Conservation (phyloP, 1,140 invertebrate genomes). For the Gyrodactylus salaris region DNA sequence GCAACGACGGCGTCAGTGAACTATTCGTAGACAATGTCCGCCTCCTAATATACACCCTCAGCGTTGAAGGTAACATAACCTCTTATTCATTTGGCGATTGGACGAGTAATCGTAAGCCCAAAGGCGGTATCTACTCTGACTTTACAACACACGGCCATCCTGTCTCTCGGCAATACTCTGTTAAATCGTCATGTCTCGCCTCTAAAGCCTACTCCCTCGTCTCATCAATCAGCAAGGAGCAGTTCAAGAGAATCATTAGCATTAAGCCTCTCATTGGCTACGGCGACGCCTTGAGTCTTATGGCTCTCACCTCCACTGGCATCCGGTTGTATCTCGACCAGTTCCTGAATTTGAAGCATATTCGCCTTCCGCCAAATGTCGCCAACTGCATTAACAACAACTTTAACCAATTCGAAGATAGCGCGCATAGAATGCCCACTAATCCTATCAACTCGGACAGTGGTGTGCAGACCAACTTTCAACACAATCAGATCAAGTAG, state of each 20-base stretch:
- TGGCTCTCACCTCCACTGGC: background rate
- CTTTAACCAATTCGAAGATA: background rate
- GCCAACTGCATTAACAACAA: background rate
- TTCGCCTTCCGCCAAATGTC: background rate
- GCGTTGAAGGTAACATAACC: background rate
- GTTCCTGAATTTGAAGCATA: background rate
- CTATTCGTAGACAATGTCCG: background rate
- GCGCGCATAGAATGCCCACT: no score
- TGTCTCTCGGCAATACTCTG: background rate
- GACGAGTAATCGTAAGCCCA: background rate
- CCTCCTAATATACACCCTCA: background rate
- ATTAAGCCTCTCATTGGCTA: background rate
- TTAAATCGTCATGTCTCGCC: background rate
- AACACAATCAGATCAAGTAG: background rate
- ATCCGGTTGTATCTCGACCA: background rate
- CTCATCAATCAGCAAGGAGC: background rate
- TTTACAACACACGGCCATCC: background rate
- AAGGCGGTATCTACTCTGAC: background rate
- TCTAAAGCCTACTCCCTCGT: background rate
- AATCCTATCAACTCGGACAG: background rate
- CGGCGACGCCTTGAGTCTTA: background rate
- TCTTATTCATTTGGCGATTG: background rate
- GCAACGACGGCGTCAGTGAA: background rate
- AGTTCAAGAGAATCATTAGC: background rate
- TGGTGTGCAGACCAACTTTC: background rate